phyloP scores from a whole-genome alignment of 2,797 vertebrate genomes.

The Coregonus suidteri region DNA sequence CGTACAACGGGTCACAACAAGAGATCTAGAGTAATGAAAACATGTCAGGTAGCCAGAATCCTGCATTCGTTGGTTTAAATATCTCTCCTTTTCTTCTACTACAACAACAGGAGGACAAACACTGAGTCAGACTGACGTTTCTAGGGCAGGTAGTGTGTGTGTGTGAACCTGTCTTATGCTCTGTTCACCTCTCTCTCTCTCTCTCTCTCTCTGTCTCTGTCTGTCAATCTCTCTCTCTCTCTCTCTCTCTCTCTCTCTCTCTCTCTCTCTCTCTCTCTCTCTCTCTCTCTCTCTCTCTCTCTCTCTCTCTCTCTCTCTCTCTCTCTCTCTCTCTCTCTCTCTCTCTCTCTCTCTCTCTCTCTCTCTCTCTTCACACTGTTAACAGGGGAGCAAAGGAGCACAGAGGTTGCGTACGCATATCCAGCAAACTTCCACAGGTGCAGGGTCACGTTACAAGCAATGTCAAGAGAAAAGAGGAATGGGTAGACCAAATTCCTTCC shows the following conservation, averaged over 20 bases:
- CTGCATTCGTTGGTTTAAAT: slow-evolving; percentile 41
- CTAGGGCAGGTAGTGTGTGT: slow-evolving; percentile 45
- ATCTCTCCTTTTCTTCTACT: slow-evolving; percentile 36
- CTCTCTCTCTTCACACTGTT: not conserved
- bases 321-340: not conserved
- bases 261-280: not conserved
- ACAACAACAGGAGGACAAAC: slow-evolving; percentile 43
- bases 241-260: not conserved
- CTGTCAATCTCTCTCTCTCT: not conserved
- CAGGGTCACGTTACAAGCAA: too few species aligned
- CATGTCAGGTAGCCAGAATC: slow-evolving; percentile 54
- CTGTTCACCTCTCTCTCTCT: not conserved
- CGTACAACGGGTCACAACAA: not conserved
- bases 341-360: not conserved
- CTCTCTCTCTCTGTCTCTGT: not conserved
- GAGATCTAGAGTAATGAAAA: slow-evolving; percentile 35
- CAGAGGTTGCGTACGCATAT: not conserved
- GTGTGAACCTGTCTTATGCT: not conserved
- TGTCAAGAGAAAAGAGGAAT: not conserved
- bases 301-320: not conserved
- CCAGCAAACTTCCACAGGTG: not conserved
- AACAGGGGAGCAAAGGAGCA: not conserved
- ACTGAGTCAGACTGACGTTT: slow-evolving; percentile 62
- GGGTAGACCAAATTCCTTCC: not conserved
- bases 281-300: not conserved